Evolutionary conservation across 2,113 vertebrate genomes (phyloP).

Genomic region (Petaurus breviceps): DNA sequence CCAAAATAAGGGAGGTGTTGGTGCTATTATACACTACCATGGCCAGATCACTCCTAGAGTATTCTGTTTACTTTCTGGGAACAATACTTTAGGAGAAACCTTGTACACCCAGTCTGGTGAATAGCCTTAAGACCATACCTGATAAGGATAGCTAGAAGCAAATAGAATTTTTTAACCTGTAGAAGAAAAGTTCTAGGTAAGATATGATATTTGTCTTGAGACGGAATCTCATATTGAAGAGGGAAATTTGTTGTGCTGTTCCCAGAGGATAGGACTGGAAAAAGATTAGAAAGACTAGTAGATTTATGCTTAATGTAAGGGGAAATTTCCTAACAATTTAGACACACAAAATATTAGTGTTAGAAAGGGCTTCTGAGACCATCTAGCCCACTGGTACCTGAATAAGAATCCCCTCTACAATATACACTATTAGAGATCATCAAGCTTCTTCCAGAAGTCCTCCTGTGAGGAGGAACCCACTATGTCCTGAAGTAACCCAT

Average conservation of each 20-base stretch:
- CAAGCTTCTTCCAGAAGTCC: not conserved
- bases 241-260: not conserved
- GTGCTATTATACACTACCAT: not conserved
- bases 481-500: not conserved
- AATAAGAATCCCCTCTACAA: not conserved
- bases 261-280: not conserved
- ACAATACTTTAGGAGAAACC: not conserved
- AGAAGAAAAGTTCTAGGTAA: not conserved
- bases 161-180: not conserved
- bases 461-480: not conserved
- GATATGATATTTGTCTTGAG: not conserved
- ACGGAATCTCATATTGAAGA: not conserved
- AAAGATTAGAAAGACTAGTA: not conserved
- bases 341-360: not conserved
- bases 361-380: not conserved
- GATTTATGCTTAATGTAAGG: not conserved
- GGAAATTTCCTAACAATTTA: not conserved
- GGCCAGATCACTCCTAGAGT: not conserved
- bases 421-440: not conserved
- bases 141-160: not conserved
- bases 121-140: not conserved
- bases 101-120: not conserved
- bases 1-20: not conserved
- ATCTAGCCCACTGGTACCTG: not conserved
- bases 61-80: not conserved